Evolutionary conservation across 2,113 vertebrate species (phyloP), one percentile per base, ranked within the genome.

Genomic region (Festucalex cinctus): DNA sequence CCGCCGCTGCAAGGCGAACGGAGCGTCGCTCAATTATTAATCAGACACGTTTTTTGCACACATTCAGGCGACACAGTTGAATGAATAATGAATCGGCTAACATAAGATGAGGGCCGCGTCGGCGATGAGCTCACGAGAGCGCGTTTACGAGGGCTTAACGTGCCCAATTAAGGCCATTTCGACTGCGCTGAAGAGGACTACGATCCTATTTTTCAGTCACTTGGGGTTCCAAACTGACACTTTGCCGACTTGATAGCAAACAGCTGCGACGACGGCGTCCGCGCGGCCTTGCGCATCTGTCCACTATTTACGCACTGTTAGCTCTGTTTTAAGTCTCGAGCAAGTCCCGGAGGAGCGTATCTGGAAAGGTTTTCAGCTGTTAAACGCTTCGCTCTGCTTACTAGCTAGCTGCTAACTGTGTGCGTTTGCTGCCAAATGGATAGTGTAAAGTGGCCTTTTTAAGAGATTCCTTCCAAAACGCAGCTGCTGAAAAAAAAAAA

Each of bases 1-100:
- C 71, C 66, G 59, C 63, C 75, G 85, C 82, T 75, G 28, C 80
- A 77, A 81, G 88, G 85, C 56, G 9, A 57, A 80, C 71, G 6
- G 76, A 80, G 85, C 79, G 76, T 74, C 79, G 83, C 76, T 89
- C 83, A 85, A 89, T 92, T 89, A 91, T 88, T 86, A 75, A 79
- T 85, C 83, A 57, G 63, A 86, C 74, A 22, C 7, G 39, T 49
- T 77, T n/a, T 88, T 91, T 85, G 39, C 82, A 72, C 65, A 77
- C 78, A 74, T 81, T 57, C 53, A 0, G 32, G 51, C 22, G 63
- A 69, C 76, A 66, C 68, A 39, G 69, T 58, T 8, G 72, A 74
- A 80, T 77, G 78, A 90, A 81, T 85, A 88, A 83, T 77, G 85
- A 86, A 80, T 83, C 20, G 19, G 44, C 82, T 58, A 77, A 85